A percentile compares a stretch with the other conserved stretches of the same genome.
Conservation (phyloP, 92 coral and sea anemone species). For the Micromussa lordhowensis region DNA sequence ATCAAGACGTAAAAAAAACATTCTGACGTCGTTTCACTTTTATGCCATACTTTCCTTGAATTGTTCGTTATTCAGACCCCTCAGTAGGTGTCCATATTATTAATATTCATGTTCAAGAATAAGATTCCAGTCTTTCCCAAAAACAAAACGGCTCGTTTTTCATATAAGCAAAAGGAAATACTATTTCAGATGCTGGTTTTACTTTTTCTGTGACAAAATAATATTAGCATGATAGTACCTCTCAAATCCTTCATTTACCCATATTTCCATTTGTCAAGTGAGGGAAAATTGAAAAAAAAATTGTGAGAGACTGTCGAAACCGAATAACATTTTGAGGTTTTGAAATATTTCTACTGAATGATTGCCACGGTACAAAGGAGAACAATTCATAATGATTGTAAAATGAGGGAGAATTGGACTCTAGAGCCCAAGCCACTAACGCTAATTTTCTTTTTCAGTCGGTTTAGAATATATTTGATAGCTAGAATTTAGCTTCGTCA, state of each 20-base stretch:
- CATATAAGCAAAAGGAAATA: not conserved
- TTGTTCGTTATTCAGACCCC: too few species aligned
- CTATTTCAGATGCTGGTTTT: not conserved
- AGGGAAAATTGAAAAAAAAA: too few species aligned
- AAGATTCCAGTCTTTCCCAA: not conserved
- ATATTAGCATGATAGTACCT: not conserved
- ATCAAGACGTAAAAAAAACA: constrained; percentile 16
- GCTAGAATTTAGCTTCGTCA: not conserved
- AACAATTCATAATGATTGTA: not conserved
- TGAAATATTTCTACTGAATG: too few species aligned
- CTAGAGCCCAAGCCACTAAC: constrained; percentile 4
- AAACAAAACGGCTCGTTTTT: not conserved
- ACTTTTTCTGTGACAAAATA: not conserved
- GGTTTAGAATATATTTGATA: too few species aligned
- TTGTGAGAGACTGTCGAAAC: not conserved
- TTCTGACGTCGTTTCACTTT: constrained; percentile 3
- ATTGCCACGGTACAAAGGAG: too few species aligned
- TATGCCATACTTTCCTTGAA: not conserved
- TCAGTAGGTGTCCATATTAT: not conserved
- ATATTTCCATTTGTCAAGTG: not conserved
- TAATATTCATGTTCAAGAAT: not conserved
- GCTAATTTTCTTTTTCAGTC: not conserved
- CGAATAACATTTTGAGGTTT: too few species aligned
- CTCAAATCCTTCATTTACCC: not conserved
- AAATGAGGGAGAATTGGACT: not conserved